phyloP scores from a whole-genome alignment of 2,797 vertebrate species.

The Silurus aristotelis region DNA sequence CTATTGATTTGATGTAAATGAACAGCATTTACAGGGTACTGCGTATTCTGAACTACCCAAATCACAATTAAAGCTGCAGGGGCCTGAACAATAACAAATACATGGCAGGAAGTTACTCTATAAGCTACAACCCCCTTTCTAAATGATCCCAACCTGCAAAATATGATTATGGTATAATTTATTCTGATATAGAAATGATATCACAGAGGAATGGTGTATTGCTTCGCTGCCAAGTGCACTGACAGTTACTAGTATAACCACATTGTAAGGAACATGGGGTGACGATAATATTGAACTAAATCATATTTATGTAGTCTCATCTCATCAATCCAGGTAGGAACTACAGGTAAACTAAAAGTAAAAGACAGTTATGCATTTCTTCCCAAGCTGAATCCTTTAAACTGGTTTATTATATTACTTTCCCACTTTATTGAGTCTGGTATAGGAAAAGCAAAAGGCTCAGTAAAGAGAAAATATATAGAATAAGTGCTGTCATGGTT shows the following conservation, averaged over 20 bases:
- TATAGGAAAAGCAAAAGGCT: background rate
- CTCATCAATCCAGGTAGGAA: background rate
- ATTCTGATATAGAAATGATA: background rate
- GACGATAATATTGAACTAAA: background rate
- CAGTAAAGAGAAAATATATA: no score
- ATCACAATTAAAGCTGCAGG: background rate
- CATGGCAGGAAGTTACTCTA: background rate
- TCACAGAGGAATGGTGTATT: background rate
- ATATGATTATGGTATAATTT: background rate
- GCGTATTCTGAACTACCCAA: background rate
- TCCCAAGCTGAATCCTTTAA: background rate
- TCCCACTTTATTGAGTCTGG: background rate
- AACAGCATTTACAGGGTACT: background rate
- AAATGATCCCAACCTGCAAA: background rate
- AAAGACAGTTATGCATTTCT: background rate
- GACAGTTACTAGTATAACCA: background rate
- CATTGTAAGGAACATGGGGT: background rate
- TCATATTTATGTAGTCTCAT: background rate
- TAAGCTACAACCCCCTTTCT: background rate
- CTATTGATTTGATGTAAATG: background rate
- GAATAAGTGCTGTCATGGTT: background rate
- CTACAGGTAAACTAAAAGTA: background rate
- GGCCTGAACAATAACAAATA: background rate
- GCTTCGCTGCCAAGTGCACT: background rate
- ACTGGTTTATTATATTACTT: background rate